phyloP scores from a whole-genome alignment of 2,888 invertebrate species.

The Bombyx huttoni region DNA sequence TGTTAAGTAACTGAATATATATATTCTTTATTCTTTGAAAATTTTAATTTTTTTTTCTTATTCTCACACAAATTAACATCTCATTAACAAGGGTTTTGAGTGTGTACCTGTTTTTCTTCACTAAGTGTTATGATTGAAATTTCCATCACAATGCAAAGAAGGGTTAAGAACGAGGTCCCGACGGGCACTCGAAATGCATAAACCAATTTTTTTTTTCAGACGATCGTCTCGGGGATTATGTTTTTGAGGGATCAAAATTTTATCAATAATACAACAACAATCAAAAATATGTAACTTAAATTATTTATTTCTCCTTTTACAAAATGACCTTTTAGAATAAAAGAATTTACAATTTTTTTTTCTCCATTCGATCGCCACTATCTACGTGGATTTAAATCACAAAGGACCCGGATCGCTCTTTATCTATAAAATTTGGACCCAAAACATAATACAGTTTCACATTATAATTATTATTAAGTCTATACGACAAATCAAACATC shows the following conservation, averaged over 20 bases:
- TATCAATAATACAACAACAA: slow-evolving; percentile 49
- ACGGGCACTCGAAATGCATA: background rate
- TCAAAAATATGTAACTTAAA: slow-evolving; percentile 62
- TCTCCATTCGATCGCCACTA: slow-evolving; percentile 14
- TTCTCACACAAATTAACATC: no score
- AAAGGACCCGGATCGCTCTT: slow-evolving; percentile 34
- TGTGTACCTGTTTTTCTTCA: no score
- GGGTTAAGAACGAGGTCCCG: no score
- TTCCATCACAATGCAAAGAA: no score
- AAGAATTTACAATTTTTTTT: slow-evolving; percentile 61
- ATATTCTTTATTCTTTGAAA: no score
- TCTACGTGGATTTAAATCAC: slow-evolving; percentile 35
- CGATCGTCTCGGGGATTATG: background rate
- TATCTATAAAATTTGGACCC: slow-evolving; percentile 45
- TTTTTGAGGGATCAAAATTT: background rate
- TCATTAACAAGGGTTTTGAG: no score
- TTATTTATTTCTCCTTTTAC: slow-evolving; percentile 69
- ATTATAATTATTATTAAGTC: slow-evolving; percentile 11
- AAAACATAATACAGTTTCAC: slow-evolving; percentile 38
- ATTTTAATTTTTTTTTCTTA: no score
- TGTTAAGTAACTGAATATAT: no score
- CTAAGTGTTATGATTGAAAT: no score
- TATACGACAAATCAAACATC: slow-evolving; percentile 61
- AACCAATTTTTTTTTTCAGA: background rate
- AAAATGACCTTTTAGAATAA: slow-evolving; percentile 50